Conservation (phyloP, 37 sponge, comb jelly and placozoan genomes). For the Agelas oroides region DNA sequence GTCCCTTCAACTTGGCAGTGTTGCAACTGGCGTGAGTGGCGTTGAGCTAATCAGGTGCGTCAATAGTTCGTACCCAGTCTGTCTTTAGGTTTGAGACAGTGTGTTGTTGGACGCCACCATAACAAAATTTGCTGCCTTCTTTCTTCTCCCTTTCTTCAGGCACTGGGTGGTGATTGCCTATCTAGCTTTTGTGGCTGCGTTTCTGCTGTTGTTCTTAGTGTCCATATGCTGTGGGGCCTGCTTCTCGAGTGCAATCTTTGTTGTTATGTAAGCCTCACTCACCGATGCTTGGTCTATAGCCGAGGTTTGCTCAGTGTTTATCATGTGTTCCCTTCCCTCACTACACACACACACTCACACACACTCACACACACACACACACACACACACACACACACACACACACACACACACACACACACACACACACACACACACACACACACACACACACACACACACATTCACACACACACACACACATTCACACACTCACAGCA, state of each 20-base stretch:
- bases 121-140: not conserved
- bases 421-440: slow-evolving; percentile 43
- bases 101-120: too few relatives aligned
- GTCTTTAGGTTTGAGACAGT: too few relatives aligned
- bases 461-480: slow-evolving; percentile 21
- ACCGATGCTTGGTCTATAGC: too few relatives aligned
- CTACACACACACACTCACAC: slow-evolving; percentile 24
- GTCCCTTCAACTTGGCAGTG: too few relatives aligned
- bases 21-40: too few relatives aligned
- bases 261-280: slow-evolving; percentile 19
- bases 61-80: too few relatives aligned
- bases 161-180: slow-evolving; percentile 54
- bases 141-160: slow-evolving; percentile 14
- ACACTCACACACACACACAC: slow-evolving; percentile 23
- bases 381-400: slow-evolving; percentile 45
- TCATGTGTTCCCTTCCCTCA: not conserved
- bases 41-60: too few relatives aligned
- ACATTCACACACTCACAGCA: slow-evolving; percentile 46
- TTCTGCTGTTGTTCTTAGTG: slow-evolving; percentile 11
- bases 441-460: slow-evolving; percentile 38
- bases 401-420: slow-evolving; percentile 25
- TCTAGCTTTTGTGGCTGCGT: slow-evolving; percentile 14
- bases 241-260: slow-evolving; percentile 21
- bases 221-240: slow-evolving; percentile 25
- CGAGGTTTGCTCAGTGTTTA: too few relatives aligned